These are phyloP conservation scores for Papilio polyxenes DNA, from an alignment of 1,140 invertebrate genomes.

Conservation along the genomic window DNA sequence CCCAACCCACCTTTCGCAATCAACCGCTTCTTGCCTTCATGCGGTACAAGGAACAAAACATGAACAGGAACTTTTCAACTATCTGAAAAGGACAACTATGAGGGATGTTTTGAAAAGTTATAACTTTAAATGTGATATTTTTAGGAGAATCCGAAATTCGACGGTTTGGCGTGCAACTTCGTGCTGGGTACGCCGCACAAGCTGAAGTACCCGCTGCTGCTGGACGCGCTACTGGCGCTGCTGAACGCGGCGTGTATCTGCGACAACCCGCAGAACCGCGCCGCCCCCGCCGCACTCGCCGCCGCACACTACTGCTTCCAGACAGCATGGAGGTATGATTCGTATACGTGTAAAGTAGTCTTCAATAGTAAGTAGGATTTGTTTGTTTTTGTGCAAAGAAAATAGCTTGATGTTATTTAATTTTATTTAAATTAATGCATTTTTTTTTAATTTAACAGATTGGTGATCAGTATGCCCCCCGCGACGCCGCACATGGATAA, in stretches of 20 bases:
- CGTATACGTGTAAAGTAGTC: too few relatives aligned
- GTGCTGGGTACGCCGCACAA: constrained; percentile 94
- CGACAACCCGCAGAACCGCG: constrained; percentile 81
- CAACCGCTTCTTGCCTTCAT: too few relatives aligned
- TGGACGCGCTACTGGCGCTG: constrained; percentile 90
- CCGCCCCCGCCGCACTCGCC: constrained; percentile 86
- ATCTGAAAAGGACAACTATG: too few relatives aligned
- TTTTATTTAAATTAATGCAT: neutral
- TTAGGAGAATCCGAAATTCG: constrained; percentile 86
- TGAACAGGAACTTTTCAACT: too few relatives aligned
- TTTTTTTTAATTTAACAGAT: constrained; percentile 41
- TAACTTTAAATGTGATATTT: neutral
- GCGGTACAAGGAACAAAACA: too few relatives aligned
- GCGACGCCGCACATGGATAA: constrained; percentile 92
- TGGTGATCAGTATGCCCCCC: constrained; percentile 86
- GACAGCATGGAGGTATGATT: constrained; percentile 88
- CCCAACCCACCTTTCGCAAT: too few relatives aligned
- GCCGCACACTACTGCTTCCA: constrained; percentile 96
- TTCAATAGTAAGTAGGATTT: neutral
- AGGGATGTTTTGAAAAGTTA: too few relatives aligned
- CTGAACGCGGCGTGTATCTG: constrained; percentile 89
- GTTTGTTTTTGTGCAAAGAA: too few relatives aligned
- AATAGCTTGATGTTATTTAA: neutral
- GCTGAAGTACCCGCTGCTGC: constrained; percentile 92
- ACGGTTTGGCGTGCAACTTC: constrained; percentile 97